These are phyloP conservation scores for Drosophila mimica DNA, from an alignment of 2,888 invertebrate genomes.

Conservation along the genomic window DNA sequence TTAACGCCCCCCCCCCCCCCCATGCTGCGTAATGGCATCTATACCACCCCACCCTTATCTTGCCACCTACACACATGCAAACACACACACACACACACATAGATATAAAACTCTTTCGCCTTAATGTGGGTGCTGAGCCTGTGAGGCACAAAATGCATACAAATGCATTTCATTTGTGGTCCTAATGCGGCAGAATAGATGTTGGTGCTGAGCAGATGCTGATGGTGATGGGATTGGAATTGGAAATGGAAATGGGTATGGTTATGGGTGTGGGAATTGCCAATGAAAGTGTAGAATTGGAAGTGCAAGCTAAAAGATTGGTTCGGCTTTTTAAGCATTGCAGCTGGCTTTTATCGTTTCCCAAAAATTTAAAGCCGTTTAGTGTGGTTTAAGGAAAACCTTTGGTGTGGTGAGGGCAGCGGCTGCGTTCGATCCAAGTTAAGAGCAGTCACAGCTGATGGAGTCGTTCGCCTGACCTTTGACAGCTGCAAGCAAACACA, in stretches of 20 bases:
- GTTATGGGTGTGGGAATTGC: conserved; percentile 40
- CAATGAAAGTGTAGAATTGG: conserved; percentile 26
- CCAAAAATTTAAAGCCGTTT: conserved; percentile 46
- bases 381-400: conserved; percentile 33
- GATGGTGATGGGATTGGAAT: conserved; percentile 15
- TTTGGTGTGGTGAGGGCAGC: conserved; percentile 5
- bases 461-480: conserved; percentile 50
- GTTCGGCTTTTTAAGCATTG: conserved; percentile 29
- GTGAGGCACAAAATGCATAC: conserved; percentile 68
- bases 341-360: conserved; percentile 33
- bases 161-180: conserved; percentile 73
- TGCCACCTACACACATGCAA: conserved; percentile 1
- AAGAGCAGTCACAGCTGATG: conserved; percentile 33
- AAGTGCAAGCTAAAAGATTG: conserved; percentile 32
- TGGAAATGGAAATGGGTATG: conserved; percentile 20
- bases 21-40: conserved; percentile 51
- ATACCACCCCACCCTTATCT: conserved; percentile 1
- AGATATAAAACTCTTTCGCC: conserved; percentile 50
- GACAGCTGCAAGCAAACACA: conserved; percentile 29
- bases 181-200: conserved; percentile 67
- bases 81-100: conserved; percentile 7
- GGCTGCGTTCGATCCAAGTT: conserved; percentile 16
- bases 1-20: conserved; percentile 51
- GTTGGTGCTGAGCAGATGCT: conserved; percentile 24
- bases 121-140: conserved; percentile 56